phyloP scores from a whole-genome alignment of 2,113 vertebrate genomes.

The Pseudonaja textilis region DNA sequence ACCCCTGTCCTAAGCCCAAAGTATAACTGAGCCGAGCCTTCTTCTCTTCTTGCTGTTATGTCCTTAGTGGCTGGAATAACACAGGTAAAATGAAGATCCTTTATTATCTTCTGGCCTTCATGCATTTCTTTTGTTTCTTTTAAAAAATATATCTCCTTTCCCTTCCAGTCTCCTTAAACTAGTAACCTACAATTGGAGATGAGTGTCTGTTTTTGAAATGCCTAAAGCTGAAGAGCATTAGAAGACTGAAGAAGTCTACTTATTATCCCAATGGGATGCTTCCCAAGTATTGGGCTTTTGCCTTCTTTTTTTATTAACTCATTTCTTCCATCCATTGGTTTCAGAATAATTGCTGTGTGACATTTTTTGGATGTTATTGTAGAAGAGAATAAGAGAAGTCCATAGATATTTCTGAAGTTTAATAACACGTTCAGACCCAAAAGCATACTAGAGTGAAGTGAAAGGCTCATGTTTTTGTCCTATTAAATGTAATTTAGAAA shows the following conservation, averaged over 20 bases:
- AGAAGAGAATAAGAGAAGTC: neutral
- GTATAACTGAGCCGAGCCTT: neutral
- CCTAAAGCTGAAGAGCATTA: neutral
- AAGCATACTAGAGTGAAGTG: too few species aligned
- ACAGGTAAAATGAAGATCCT: neutral
- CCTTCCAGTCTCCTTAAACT: neutral
- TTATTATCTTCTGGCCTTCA: neutral
- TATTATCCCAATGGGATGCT: neutral
- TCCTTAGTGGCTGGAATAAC: neutral
- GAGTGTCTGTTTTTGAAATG: neutral
- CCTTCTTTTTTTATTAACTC: neutral
- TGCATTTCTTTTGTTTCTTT: neutral
- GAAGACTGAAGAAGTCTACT: neutral
- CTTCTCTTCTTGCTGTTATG: neutral
- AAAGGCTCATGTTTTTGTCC: too few species aligned
- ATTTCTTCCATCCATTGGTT: neutral
- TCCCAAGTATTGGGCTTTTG: neutral
- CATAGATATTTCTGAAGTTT: conserved; percentile 39
- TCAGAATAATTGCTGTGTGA: neutral
- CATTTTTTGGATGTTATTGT: neutral
- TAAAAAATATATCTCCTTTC: neutral
- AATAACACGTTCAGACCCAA: conserved; percentile 28
- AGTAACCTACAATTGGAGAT: neutral
- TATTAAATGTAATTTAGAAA: too few species aligned
- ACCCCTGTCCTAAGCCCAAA: neutral